Percentiles rank a stretch among this genome's conserved stretches.
phyloP scores from a whole-genome alignment of 2,888 invertebrate species.

The Byasa hedistus region DNA sequence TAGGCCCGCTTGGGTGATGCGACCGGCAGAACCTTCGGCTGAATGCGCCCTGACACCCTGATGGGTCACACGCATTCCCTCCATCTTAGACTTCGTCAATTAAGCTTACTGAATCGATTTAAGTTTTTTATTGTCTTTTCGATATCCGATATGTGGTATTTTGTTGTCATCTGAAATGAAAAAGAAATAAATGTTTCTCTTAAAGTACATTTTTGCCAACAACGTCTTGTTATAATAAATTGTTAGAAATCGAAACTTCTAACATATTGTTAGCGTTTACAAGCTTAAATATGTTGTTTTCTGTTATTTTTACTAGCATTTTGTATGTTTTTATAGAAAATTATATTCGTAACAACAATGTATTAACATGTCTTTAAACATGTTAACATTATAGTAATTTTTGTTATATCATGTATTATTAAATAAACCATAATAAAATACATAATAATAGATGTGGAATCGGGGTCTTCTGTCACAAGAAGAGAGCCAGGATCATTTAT shows the following conservation, averaged over 20 bases:
- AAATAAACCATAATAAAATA: too few relatives aligned
- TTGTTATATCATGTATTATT: too few relatives aligned
- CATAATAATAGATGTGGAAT: too few relatives aligned
- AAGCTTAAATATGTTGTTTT: not conserved
- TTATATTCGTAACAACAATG: too few relatives aligned
- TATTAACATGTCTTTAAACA: too few relatives aligned
- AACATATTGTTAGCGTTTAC: not conserved
- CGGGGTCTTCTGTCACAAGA: too few relatives aligned
- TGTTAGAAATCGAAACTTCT: not conserved
- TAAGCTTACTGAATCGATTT: conserved; percentile 20
- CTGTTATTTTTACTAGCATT: too few relatives aligned
- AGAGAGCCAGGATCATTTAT: too few relatives aligned
- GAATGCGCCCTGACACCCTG: conserved; percentile 80
- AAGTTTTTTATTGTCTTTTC: conserved; percentile 40
- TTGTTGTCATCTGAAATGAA: conserved; percentile 57
- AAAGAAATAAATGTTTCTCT: conserved; percentile 1
- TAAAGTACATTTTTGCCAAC: not conserved
- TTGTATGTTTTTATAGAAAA: too few relatives aligned
- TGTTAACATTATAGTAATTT: too few relatives aligned
- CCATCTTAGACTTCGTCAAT: conserved; percentile 49
- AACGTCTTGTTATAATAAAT: not conserved
- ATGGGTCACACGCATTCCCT: conserved; percentile 80
- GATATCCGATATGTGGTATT: conserved; percentile 51
- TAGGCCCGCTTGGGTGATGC: conserved; percentile 87
- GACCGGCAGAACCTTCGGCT: conserved; percentile 80